Conservation (phyloP, 2,113 vertebrate genomes). For the Indicator indicator region DNA sequence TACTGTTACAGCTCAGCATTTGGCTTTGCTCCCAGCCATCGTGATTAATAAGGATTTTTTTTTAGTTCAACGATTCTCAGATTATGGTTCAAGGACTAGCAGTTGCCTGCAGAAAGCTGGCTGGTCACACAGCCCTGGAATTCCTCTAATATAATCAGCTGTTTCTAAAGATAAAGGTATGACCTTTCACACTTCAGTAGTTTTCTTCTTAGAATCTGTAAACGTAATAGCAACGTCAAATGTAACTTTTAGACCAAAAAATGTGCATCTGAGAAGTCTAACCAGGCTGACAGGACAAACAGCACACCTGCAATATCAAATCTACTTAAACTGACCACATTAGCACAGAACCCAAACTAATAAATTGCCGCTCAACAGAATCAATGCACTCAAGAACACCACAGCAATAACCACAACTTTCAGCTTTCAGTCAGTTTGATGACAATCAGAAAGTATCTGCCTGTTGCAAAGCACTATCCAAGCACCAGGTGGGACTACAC, state of each 20-base stretch:
- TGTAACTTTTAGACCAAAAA: not conserved
- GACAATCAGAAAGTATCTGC: not conserved
- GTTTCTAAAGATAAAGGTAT: slow-evolving; percentile 17
- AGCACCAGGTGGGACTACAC: not conserved
- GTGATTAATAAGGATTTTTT: slow-evolving; percentile 12
- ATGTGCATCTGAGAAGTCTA: not conserved
- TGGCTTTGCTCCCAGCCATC: slow-evolving; percentile 33
- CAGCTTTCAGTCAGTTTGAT: not conserved
- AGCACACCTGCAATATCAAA: not conserved
- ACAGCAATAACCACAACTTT: not conserved
- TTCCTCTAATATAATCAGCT: not conserved
- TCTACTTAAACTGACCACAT: not conserved
- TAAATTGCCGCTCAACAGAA: not conserved
- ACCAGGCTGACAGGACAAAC: not conserved
- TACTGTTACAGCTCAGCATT: not conserved
- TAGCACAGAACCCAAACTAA: not conserved
- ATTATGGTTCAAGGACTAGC: slow-evolving; percentile 30
- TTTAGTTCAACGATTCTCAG: not conserved
- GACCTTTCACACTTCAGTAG: not conserved
- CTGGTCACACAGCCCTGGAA: not conserved
- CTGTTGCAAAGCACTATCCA: not conserved
- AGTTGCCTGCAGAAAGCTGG: not conserved
- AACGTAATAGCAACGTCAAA: not conserved
- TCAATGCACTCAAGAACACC: not conserved
- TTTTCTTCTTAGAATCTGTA: not conserved